These are phyloP conservation scores for Synanthedon tipuliformis DNA, from an alignment of 2,888 invertebrate species.

Conservation along the genomic window DNA sequence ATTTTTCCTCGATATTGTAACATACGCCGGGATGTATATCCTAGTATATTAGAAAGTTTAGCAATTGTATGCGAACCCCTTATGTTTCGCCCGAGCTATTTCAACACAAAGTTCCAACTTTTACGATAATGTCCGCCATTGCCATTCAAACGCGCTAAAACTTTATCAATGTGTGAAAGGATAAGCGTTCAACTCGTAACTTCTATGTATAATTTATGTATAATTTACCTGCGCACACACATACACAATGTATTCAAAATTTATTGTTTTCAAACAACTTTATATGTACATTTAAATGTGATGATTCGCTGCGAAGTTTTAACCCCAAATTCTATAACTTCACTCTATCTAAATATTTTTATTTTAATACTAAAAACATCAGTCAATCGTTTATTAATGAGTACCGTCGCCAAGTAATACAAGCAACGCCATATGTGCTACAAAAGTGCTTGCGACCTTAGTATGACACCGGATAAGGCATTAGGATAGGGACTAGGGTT, in stretches of 20 bases:
- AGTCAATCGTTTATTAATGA: too few relatives aligned
- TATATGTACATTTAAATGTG: too few relatives aligned
- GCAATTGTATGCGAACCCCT: constrained; percentile 68
- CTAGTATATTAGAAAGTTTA: constrained; percentile 63
- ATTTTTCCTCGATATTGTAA: constrained; percentile 62
- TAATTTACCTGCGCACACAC: neutral
- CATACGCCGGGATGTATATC: constrained; percentile 52
- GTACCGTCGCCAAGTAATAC: too few relatives aligned
- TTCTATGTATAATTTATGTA: neutral
- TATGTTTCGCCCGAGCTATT: constrained; percentile 64
- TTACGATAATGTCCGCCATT: constrained; percentile 70
- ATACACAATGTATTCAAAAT: neutral
- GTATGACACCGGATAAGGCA: too few relatives aligned
- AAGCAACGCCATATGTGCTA: too few relatives aligned
- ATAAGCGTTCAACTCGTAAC: constrained; percentile 50
- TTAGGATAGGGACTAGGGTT: too few relatives aligned
- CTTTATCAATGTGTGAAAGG: constrained; percentile 67
- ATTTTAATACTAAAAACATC: too few relatives aligned
- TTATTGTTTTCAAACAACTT: too few relatives aligned
- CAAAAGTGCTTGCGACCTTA: too few relatives aligned
- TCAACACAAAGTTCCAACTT: constrained; percentile 65
- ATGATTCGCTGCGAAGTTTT: too few relatives aligned
- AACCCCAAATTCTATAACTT: too few relatives aligned
- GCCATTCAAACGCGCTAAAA: constrained; percentile 68
- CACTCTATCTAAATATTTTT: too few relatives aligned